Conservation (phyloP, 2,113 vertebrate species). For the Zosterops hypoxanthus region DNA sequence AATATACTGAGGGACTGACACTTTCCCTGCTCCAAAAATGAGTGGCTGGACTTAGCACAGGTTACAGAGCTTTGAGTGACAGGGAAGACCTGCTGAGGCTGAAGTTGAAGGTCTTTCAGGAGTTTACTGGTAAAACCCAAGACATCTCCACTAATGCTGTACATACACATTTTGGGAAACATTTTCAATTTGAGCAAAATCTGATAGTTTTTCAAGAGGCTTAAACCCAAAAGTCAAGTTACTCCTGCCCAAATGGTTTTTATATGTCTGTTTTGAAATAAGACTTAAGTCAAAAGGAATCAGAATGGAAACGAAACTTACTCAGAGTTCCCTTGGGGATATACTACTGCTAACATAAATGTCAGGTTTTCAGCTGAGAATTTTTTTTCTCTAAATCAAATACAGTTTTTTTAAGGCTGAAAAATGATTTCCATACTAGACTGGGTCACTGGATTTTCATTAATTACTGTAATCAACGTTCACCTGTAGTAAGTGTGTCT, state of each 20-base stretch:
- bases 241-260: neutral
- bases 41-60: neutral
- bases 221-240: neutral
- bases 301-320: neutral
- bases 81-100: neutral
- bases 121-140: neutral
- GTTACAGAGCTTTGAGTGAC: neutral
- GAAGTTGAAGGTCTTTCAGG: neutral
- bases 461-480: neutral
- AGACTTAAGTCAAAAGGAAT: neutral
- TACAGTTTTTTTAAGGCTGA: neutral
- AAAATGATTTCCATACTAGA: neutral
- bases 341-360: neutral
- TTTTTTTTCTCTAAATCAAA: neutral
- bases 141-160: neutral
- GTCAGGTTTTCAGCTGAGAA: neutral
- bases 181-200: neutral
- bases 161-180: neutral
- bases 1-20: neutral
- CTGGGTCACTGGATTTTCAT: neutral
- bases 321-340: neutral
- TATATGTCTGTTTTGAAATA: neutral
- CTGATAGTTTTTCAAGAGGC: neutral
- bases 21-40: neutral
- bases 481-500: neutral